Base-by-base conservation (phyloP, 1,140 invertebrate genomes). In the Procambarus clarkii region DNA sequence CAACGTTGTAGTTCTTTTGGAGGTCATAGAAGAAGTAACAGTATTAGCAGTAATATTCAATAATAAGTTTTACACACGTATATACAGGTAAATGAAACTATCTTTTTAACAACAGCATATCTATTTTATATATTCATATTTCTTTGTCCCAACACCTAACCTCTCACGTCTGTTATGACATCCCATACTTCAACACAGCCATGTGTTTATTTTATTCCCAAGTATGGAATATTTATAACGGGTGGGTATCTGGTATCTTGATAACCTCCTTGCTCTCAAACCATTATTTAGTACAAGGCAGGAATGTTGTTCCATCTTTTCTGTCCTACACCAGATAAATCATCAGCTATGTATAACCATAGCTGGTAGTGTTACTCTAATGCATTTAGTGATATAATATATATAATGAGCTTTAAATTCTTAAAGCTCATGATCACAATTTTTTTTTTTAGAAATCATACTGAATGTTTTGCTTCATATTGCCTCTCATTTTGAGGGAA, bases 131-230 rank as follows among this genome's bases (percentile, higher is more conserved):
- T 86, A 86, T 86, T 86, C 71, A 86, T 78, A 86, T 86, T 86
- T 86, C 85, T 86, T 86, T 86, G 74, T 77, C 85, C 85, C 85
- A 60, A 86, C 85, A 86, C 85, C 85, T 78, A 58, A 86, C 71
- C 78, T 58, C 74, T 8, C 50, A 58, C 78, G 71, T 54, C 71
- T 44, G 0, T 81, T 45, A 86, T n/a, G 54, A 78, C 74, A 58
- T 45, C n/a, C 8, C 21, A 34, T 79, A 24, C 34, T 44, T 77
- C n/a, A 86, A 86, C 85, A 86, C 85, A 86, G 85, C 85, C 85
- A 86, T n/a, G 71, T 86, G 85, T 83, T 86, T 58, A 34, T 60
- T 50, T 86, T 69, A 50, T 24, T 46, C 54, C 74, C 48, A 44
- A 86, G 8, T 58, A 44, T 9, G 24, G 85, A 74, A 54, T 44